Evolutionary conservation across 2,888 invertebrate genomes (phyloP).

Genomic region (Sarcophaga subvicina): DNA sequence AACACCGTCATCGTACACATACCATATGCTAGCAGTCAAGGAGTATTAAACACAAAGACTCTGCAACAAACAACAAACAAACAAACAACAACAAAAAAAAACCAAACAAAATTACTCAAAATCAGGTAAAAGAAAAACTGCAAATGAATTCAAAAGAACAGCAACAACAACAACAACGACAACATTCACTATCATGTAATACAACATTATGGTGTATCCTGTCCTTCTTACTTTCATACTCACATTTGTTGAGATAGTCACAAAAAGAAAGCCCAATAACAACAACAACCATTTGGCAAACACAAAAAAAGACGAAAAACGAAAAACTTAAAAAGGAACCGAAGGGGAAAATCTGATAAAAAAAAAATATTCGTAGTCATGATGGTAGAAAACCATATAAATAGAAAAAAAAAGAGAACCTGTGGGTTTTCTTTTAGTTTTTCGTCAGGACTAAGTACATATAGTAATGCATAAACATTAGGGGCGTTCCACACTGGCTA

Average conservation of each 20-base stretch:
- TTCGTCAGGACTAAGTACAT: not conserved
- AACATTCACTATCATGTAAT: too few species aligned
- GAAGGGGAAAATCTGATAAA: conserved; percentile 12
- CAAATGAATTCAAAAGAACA: not conserved
- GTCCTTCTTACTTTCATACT: too few species aligned
- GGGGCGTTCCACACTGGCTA: not conserved
- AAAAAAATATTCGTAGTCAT: conserved; percentile 1
- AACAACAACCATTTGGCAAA: not conserved
- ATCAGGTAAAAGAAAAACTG: not conserved
- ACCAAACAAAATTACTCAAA: too few species aligned
- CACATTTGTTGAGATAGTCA: too few species aligned
- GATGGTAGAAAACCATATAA: conserved; percentile 45
- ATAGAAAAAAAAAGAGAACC: not conserved
- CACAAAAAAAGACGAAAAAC: not conserved
- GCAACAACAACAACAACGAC: not conserved
- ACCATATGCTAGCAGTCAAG: conserved; percentile 55
- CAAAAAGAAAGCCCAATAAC: not conserved
- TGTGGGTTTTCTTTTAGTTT: not conserved
- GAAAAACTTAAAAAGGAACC: conserved; percentile 30
- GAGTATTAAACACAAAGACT: conserved; percentile 44
- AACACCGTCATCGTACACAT: conserved; percentile 15
- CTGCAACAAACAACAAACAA: too few species aligned
- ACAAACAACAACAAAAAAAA: too few species aligned
- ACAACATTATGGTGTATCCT: too few species aligned
- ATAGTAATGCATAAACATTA: conserved; percentile 9